Percentiles rank a stretch among this genome's conserved stretches.
These are phyloP conservation scores for Augiades crinisus DNA, from an alignment of 2,888 invertebrate genomes.

Conservation along the genomic window DNA sequence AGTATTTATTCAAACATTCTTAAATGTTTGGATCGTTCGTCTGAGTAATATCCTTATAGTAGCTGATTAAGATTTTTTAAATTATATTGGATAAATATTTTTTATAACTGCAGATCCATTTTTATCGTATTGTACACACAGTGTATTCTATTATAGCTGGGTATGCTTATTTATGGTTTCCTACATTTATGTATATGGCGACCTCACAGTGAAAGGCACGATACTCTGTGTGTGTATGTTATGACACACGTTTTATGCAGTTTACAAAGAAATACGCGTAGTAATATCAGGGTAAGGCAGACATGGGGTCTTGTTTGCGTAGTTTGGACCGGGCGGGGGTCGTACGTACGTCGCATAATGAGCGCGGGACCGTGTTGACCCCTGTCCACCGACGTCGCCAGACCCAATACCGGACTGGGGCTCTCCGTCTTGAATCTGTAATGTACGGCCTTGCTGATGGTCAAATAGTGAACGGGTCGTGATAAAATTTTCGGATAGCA, in stretches of 20 bases:
- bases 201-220: no score
- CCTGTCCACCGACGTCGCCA: constrained; percentile 31
- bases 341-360: constrained; percentile 50
- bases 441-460: background rate
- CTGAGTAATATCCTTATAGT: no score
- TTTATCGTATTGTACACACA: no score
- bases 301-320: constrained; percentile 39
- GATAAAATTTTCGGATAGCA: background rate
- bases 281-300: constrained; percentile 19
- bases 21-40: no score
- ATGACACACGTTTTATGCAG: background rate
- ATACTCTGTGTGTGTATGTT: no score
- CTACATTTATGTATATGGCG: no score
- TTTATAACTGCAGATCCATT: no score
- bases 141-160: no score
- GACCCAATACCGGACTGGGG: background rate
- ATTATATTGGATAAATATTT: no score
- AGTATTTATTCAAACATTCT: background rate
- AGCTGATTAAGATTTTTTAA: no score
- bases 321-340: constrained; percentile 31
- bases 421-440: background rate
- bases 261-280: background rate
- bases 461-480: background rate
- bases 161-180: no score
- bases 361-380: constrained; percentile 53